Evolutionary conservation across 1,140 invertebrate species (phyloP), one percentile per base, ranked within the genome.

Genomic region (Cydia strobilella): DNA sequence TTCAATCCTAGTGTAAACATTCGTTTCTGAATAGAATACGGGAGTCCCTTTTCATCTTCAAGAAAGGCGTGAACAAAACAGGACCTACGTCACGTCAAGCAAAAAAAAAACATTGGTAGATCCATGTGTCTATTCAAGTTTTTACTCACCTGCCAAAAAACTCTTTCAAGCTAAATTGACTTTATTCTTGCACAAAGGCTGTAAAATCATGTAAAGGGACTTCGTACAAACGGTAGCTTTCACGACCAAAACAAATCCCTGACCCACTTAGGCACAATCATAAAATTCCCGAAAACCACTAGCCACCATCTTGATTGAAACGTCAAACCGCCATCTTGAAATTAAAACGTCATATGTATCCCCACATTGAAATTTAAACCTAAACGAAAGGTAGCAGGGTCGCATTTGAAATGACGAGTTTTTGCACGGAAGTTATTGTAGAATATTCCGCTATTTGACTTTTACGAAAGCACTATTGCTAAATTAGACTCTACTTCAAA

Each of bases 261-360:
- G 65, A 69, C 65, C 65, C 65, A 69, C 27, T 69, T 69, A 42
- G 18, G 65, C 18, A 69, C 65, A 69, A 69, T 66, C n/a, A n/a
- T 35, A 35, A 35, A 31, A 69, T 35, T 69, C 25, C 39, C 42
- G 15, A 72, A 42, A 72, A 35, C 27, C 59, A 12, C n/a, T 13
- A 20, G 42, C 71, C 12, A 12, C 45, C 71, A 72, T 48, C 39
- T 72, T 72, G 45, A 72, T 72, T 72, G 71, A 72, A 51, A 72
- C 18, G 71, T 72, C 71, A 72, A 51, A 72, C 39, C 71, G 71
- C 35, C 35, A 31, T 31, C 25, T 31, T 20, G 0, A 9, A 69
- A 27, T 18, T 9, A 18, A 0, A 27, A 69, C 15, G 54, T 20
- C 54, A 59, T 23, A 59, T 23, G 9, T 59, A 23, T 10, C 18